A percentile compares a stretch with the other conserved stretches of the same genome.
Evolutionary conservation across 2,113 vertebrate species (phyloP).

Genomic region (Melierax canorus): DNA sequence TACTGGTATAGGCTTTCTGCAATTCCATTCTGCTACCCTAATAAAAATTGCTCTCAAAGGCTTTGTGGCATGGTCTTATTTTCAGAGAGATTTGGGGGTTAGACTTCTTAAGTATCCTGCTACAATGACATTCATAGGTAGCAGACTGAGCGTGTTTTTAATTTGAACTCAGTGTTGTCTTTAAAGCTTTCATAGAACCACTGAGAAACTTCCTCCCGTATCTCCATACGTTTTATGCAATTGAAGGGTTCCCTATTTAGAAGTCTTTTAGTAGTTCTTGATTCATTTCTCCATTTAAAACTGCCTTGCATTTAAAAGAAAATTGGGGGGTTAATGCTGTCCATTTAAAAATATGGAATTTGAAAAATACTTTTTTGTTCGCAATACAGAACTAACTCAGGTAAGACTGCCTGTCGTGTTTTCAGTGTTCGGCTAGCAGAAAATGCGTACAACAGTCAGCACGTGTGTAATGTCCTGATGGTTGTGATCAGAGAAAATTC

Average conservation of each 20-base stretch:
- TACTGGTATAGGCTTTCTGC: conserved; percentile 70
- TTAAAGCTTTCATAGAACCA: neutral
- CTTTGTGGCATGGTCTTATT: conserved; percentile 61
- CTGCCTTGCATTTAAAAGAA: neutral
- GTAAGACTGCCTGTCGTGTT: rapidly evolving
- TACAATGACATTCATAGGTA: rapidly evolving
- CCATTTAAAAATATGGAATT: neutral
- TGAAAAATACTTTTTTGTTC: neutral
- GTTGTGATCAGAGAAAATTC: neutral
- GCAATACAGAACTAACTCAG: rapidly evolving
- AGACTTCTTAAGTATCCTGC: neutral
- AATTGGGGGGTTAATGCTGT: neutral
- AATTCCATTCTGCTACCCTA: conserved; percentile 72
- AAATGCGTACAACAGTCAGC: rapidly evolving
- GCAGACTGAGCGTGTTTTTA: neutral
- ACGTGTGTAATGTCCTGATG: neutral
- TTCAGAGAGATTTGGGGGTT: neutral
- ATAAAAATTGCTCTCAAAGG: conserved; percentile 76
- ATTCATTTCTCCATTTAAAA: neutral
- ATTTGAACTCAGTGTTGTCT: neutral
- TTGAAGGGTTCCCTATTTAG: neutral
- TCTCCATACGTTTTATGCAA: rapidly evolving
- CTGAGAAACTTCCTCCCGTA: neutral
- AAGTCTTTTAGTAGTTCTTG: neutral
- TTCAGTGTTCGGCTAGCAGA: neutral